phyloP scores from a whole-genome alignment of 2,888 invertebrate genomes.

The Ecliptopera silaceata region DNA sequence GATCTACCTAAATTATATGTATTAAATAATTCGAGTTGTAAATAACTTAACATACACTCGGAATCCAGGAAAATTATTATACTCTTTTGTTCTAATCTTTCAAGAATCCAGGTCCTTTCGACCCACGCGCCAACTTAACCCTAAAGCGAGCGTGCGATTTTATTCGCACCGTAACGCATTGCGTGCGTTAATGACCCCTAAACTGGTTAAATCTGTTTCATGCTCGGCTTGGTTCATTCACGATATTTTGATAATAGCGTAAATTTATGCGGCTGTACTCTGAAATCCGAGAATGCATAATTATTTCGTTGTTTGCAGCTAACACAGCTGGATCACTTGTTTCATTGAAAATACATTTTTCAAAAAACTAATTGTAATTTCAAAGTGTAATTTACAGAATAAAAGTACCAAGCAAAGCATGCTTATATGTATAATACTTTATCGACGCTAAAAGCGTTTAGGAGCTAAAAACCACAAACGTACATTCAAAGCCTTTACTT shows the following conservation, averaged over 20 bases:
- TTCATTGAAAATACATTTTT: neutral
- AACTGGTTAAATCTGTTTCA: slow-evolving; percentile 70
- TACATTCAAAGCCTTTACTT: no score
- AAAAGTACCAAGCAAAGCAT: no score
- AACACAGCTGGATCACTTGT: slow-evolving; percentile 16
- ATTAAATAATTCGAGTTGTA: no score
- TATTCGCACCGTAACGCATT: slow-evolving; percentile 57
- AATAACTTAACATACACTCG: neutral
- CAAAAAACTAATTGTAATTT: no score
- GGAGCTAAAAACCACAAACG: no score
- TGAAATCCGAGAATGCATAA: slow-evolving; percentile 78
- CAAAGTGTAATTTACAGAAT: no score
- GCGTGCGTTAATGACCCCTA: slow-evolving; percentile 77
- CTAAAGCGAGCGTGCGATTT: slow-evolving; percentile 40
- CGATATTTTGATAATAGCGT: slow-evolving; percentile 81
- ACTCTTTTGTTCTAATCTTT: slow-evolving; percentile 17
- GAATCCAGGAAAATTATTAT: neutral
- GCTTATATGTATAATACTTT: no score
- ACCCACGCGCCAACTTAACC: slow-evolving; percentile 39
- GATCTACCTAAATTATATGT: no score
- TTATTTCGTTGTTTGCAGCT: slow-evolving; percentile 45
- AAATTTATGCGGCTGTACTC: slow-evolving; percentile 75
- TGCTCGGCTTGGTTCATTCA: slow-evolving; percentile 68
- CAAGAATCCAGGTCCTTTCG: slow-evolving; percentile 30
- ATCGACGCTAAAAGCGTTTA: no score